phyloP scores from a whole-genome alignment of 2,888 invertebrate species.

The Drosophila koepferae region DNA sequence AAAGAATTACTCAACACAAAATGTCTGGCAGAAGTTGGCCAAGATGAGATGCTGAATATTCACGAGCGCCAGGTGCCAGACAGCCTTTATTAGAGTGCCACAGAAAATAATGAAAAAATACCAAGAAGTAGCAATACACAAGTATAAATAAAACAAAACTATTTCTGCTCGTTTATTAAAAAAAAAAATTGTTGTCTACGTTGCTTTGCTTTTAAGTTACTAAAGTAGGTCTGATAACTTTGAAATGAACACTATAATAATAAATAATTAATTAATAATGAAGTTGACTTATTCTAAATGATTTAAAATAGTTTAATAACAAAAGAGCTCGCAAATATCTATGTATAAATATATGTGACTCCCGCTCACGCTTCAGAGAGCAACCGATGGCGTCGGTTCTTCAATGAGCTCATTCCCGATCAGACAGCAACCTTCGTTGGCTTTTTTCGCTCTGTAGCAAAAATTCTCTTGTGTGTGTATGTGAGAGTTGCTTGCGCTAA shows the following conservation, averaged over 20 bases:
- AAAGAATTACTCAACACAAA: slow-evolving; percentile 78
- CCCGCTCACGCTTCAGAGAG: too few species aligned
- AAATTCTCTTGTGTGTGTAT: too few species aligned
- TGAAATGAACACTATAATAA: not conserved
- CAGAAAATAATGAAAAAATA: slow-evolving; percentile 14
- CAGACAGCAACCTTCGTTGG: too few species aligned
- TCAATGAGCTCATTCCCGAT: too few species aligned
- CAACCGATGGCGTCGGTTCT: too few species aligned
- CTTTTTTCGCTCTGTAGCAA: too few species aligned
- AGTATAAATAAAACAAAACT: slow-evolving; percentile 5
- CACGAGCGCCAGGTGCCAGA: slow-evolving; percentile 46
- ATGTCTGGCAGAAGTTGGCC: slow-evolving; percentile 68
- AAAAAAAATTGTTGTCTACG: slow-evolving; percentile 15
- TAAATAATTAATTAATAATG: too few species aligned
- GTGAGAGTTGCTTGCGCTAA: too few species aligned
- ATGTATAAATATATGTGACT: too few species aligned
- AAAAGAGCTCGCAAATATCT: too few species aligned
- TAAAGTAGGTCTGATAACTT: not conserved
- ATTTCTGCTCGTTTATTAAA: slow-evolving; percentile 18
- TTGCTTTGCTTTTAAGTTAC: slow-evolving; percentile 4
- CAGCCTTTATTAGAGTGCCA: slow-evolving; percentile 36
- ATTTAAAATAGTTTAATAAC: too few species aligned
- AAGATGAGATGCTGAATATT: slow-evolving; percentile 43
- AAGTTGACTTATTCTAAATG: too few species aligned
- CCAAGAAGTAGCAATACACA: not conserved